phyloP scores from a whole-genome alignment of 2,888 invertebrate genomes.

The Mythimna lalbum region DNA sequence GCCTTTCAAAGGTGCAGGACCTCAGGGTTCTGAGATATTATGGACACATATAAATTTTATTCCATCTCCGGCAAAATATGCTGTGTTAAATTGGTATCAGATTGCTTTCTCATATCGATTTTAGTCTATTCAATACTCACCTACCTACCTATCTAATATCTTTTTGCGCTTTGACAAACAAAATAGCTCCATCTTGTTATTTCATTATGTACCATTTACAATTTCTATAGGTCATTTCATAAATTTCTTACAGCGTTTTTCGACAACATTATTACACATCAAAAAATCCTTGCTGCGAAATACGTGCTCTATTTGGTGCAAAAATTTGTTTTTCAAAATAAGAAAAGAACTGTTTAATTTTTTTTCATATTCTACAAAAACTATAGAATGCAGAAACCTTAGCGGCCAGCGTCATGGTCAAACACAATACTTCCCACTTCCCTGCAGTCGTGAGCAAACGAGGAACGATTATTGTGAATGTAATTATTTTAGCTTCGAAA shows the following conservation, averaged over 20 bases:
- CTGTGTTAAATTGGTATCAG: no score
- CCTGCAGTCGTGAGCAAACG: constrained; percentile 45
- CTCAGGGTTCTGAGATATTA: no score
- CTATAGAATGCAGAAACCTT: constrained; percentile 44
- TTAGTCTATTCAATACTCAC: not conserved
- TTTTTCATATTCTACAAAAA: constrained; percentile 19
- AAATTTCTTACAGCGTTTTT: not conserved
- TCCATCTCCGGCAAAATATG: no score
- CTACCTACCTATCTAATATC: no score
- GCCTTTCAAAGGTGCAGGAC: no score
- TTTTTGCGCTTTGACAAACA: no score
- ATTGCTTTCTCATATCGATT: no score
- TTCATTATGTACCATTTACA: not conserved
- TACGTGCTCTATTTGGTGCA: not conserved
- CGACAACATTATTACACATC: not conserved
- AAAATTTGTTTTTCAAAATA: not conserved
- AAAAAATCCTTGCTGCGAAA: not conserved
- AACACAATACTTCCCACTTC: constrained; percentile 56
- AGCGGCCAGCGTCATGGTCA: constrained; percentile 57
- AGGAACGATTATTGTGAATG: constrained; percentile 46
- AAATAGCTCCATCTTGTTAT: no score
- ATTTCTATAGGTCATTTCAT: not conserved
- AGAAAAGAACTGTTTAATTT: constrained; percentile 25
- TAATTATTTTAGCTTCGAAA: constrained; percentile 49
- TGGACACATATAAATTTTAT: no score